A percentile compares a stretch with the other conserved stretches of the same genome.
These are phyloP conservation scores for Hystrix brachyura DNA, from an alignment of 2,113 vertebrate species.

Conservation along the genomic window DNA sequence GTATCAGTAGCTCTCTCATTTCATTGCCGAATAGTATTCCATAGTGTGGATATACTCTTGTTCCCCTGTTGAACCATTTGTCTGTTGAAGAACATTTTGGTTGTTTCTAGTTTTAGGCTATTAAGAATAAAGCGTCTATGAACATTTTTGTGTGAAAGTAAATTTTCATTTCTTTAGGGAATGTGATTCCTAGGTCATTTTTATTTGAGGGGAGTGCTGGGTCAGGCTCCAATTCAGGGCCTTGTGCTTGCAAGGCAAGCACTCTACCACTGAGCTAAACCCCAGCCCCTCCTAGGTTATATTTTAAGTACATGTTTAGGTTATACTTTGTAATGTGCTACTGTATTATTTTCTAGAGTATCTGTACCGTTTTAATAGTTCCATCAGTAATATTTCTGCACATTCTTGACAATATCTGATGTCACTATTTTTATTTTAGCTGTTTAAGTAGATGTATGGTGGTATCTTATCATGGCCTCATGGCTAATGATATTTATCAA, in stretches of 20 bases:
- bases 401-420: conserved; percentile 34
- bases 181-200: conserved; percentile 27
- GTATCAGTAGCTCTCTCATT: neutral
- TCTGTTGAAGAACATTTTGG: conserved; percentile 37
- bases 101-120: conserved; percentile 9
- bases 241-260: too few relatives aligned
- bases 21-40: conserved; percentile 3
- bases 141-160: conserved; percentile 40
- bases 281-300: neutral
- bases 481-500: conserved; percentile 29
- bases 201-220: too few relatives aligned
- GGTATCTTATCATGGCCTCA: neutral
- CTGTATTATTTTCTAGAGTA: conserved; percentile 15
- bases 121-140: neutral
- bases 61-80: neutral
- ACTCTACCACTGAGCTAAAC: too few relatives aligned
- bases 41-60: neutral
- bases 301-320: neutral
- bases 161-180: conserved; percentile 57
- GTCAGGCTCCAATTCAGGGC: too few relatives aligned
- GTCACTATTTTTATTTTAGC: conserved; percentile 57
- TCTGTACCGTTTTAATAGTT: neutral
- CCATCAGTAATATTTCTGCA: neutral
- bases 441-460: neutral
- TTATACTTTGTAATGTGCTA: neutral